Evolutionary conservation across 1,140 invertebrate genomes (phyloP), one percentile per base, ranked within the genome.

Genomic region (Drosophila mayri): DNA sequence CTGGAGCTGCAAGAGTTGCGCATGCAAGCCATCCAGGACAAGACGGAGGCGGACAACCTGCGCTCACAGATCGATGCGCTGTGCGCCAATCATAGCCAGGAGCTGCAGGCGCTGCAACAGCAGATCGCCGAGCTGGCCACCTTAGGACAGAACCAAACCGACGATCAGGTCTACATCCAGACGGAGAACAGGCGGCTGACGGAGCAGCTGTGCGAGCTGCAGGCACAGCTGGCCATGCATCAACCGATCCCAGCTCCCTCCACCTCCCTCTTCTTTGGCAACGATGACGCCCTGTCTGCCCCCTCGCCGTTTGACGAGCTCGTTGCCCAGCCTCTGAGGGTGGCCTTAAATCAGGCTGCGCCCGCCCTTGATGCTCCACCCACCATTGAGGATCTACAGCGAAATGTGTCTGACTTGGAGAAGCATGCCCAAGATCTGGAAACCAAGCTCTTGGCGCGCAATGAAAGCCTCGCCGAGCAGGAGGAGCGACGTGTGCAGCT

Each of bases 1-100:
- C 59, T 90, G 0, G 91, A 93, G 43, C 40, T 90, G 30, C 92
- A 93, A 43, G 91, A 93, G 52, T 28, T 93, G 41, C 87, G 92
- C 55, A 92, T 93, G 92, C 92, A 92, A 64, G 68, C 65, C 12
- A 71, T 93, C 32, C 92, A 93, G 52, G 92, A 92, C 50, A 84
- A 92, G 78, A 86, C 91, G 4, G 92, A 93, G 76, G 81, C 87
- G 60, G 92, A 93, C 55, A 92, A 92, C 68, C 71, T 92, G 30
- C 82, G 84, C 46, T 30, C 90, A 0, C 91, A 92, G 68, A 91
- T 83, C 43, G 80, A 93, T 32, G 61, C 87, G 0, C 62, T 93
- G 0, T 83, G 90, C 18, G 70, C 82, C 52, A 92, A 93, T 37
- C 92, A 93, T 41, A 84, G 79, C 54, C 76, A 81, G 52, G 91